Conservation (phyloP, 2,113 vertebrate genomes). For the Corydoras sp. region DNA sequence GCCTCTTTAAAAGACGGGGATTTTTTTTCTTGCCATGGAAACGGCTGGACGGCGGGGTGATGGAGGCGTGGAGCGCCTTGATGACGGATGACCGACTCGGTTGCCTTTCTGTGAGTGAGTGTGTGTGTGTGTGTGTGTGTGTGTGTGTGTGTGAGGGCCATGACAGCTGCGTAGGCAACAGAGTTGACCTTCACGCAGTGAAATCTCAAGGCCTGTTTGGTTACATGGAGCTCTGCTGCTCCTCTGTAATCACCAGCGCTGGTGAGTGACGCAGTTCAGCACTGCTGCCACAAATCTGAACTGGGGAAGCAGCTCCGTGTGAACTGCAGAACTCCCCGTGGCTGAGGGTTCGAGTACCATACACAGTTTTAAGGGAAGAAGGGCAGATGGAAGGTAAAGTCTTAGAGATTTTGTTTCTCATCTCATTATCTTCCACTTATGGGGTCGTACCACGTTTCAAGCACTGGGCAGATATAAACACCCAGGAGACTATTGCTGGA, state of each 20-base stretch:
- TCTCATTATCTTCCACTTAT: too few species aligned
- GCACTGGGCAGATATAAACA: too few species aligned
- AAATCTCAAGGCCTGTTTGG: constrained; percentile 61
- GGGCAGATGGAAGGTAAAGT: too few species aligned
- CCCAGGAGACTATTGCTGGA: too few species aligned
- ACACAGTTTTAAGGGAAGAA: background rate
- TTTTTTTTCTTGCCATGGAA: constrained; percentile 23
- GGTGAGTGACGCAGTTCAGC: background rate
- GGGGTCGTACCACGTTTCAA: too few species aligned
- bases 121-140: constrained; percentile 35
- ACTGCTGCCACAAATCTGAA: background rate
- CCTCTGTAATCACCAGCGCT: constrained; percentile 14
- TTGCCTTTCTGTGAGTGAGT: constrained; percentile 17
- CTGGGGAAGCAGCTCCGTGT: background rate
- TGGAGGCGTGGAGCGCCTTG: constrained; percentile 26
- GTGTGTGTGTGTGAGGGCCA: constrained; percentile 47
- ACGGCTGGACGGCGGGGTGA: constrained; percentile 13
- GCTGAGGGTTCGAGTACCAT: background rate
- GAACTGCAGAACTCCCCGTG: background rate
- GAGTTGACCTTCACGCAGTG: constrained; percentile 68
- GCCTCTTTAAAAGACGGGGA: constrained; percentile 11
- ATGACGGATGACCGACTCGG: constrained; percentile 25
- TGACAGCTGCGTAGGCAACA: constrained; percentile 66
- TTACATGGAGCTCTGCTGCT: constrained; percentile 41
- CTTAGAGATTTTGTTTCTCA: too few species aligned